Evolutionary conservation across 1,140 invertebrate species (phyloP), one percentile per base, ranked within the genome.

Genomic region (Pteromalus puparum): DNA sequence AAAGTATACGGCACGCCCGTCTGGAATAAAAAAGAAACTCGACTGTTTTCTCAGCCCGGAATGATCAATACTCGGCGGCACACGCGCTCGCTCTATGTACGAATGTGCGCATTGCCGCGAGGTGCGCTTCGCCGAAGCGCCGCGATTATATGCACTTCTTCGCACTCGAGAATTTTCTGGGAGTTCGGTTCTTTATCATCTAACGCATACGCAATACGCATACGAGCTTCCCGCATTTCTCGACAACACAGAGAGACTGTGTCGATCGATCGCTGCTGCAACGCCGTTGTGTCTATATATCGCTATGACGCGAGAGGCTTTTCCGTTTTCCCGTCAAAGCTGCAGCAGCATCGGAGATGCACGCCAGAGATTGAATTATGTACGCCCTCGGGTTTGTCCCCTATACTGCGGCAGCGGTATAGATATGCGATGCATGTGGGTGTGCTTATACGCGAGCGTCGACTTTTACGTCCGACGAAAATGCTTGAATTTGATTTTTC

Each of bases 361-460:
- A 28, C 10, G 38, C n/a, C 21, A 24, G 21, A 76, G 74, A 76
- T 76, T 76, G 21, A 76, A 76, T 76, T 76, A 76, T 53, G 26
- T 26, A 28, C 34, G 42, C 24, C 26, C 34, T n/a, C 28, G 21
- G 72, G 6, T 70, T 70, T 30, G 67, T 21, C 68, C 26, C 13
- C 4, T 28, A 1, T 15, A 2, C 3, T n/a, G 18, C 53, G 53
- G 18, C 5, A 21, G 5, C 18, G 18, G 53, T n/a, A 61, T 61
- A 61, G 5, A n/a, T 61, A n/a, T 18, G 6, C 53, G 3, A 34
- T 34, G 30, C 30, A 2, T 34, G 38, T 42, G 38, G 38, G 38
- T 42, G 38, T 42, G 38, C 30, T 42, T 2, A 1, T 34, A 34
- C 34, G 34, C 6, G 34, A 34, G 34, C 34, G 5, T 2, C 34